phyloP scores from a whole-genome alignment of 2,797 vertebrate species.

The Leucoraja ocellata region DNA sequence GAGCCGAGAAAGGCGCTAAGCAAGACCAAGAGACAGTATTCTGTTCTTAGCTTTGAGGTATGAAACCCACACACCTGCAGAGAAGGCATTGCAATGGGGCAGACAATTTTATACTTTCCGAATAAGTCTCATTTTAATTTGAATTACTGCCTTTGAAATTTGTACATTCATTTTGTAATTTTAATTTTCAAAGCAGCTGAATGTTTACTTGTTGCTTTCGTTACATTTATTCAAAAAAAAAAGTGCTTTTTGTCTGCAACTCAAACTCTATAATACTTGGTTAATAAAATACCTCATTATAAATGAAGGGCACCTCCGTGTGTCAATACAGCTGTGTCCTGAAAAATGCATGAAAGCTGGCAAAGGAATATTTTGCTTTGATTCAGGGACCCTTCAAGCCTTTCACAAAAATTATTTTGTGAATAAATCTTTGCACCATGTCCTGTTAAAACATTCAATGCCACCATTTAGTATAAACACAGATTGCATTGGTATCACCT shows the following conservation, averaged over 20 bases:
- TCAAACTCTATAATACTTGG: neutral
- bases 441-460: neutral
- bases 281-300: constrained; percentile 18
- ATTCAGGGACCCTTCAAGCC: neutral
- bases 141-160: neutral
- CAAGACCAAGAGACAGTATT: neutral
- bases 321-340: neutral
- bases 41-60: constrained; percentile 47
- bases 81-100: neutral
- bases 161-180: neutral
- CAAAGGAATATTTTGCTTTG: constrained; percentile 15
- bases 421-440: neutral
- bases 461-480: neutral
- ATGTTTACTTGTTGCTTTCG: neutral
- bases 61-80: constrained; percentile 28
- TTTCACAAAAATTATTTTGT: neutral
- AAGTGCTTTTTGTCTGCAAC: neutral
- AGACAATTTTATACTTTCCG: neutral
- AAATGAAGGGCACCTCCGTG: neutral
- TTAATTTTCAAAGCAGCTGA: neutral
- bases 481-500: neutral
- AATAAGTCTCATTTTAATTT: neutral
- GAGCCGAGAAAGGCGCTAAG: constrained; percentile 39
- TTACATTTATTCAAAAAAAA: neutral
- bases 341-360: neutral